Evolutionary conservation across 2,797 vertebrate genomes (phyloP), one percentile per base, ranked within the genome.

Genomic region (Buphagus erythrorhynchus): DNA sequence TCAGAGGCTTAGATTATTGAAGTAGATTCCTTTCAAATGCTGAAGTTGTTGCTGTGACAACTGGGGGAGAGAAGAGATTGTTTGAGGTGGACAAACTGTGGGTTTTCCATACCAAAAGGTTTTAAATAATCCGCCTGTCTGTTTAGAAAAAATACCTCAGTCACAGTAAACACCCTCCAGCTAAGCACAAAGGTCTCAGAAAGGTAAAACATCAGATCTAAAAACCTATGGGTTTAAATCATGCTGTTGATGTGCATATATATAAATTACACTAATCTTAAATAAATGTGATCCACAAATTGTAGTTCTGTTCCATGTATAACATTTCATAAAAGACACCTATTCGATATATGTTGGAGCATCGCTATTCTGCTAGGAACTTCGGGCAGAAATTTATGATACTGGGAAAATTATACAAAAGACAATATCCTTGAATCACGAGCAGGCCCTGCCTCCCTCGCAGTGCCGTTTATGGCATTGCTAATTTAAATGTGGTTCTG

Each of bases 1-100:
- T 98, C 98, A 98, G 98, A 98, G 97, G 95, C 97, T 95, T 88
- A 87, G 97, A 97, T 98, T 98, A 98, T 98, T 98, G 98, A 96
- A 97, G 97, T 51, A 97, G 97, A 98, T 97, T 97, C 98, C 95
- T 98, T 97, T 94, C 96, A 97, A 98, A 98, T 97, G 97, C 97
- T 97, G 95, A 94, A 97, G 95, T 76, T 92, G 98, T 98, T 98
- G 97, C 98, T 95, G 90, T 96, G 98, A 98, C 98, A 97, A 98
- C 98, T 68, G 29, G 13, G 21, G 76, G 80, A 83, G 93, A 94
- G 73, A 77, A 82, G 84, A 92, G 86, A 62, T 93, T 89, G 90
- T 79, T 76, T 81, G 91, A 88, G 67, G 86, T 69, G 90, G 94
- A 96, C 96, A 74, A 93, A 95, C 91, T 92, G 89, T 88, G 68